A percentile compares a stretch with the other conserved stretches of the same genome.
Conservation (phyloP, 2,113 vertebrate species). For the Odontesthes bonariensis region DNA sequence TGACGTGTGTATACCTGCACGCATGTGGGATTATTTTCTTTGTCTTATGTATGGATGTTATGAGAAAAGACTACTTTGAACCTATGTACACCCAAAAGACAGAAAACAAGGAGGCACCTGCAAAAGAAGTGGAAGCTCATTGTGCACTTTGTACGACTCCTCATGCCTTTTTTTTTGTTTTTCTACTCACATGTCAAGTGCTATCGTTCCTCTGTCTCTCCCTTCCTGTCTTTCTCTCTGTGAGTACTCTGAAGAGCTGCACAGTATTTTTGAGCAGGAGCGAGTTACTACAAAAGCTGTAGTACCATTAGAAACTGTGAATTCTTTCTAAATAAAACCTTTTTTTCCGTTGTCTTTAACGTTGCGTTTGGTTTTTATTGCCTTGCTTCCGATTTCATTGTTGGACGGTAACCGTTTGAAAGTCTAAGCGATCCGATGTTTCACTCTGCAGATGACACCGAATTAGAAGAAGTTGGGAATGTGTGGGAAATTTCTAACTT, state of each 20-base stretch:
- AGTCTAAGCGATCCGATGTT: too few species aligned
- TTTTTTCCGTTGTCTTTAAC: constrained; percentile 88
- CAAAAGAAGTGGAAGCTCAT: constrained; percentile 83
- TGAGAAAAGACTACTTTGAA: constrained; percentile 65
- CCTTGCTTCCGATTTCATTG: not conserved
- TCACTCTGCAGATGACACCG: too few species aligned
- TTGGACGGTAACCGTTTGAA: not conserved
- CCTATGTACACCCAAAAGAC: constrained; percentile 49
- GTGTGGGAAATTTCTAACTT: too few species aligned
- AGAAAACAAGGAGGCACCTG: constrained; percentile 61
- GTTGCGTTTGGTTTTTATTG: constrained; percentile 55
- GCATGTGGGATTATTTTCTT: constrained; percentile 43
- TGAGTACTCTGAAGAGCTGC: constrained; percentile 76
- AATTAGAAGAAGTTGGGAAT: too few species aligned
- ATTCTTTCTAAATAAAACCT: constrained; percentile 98
- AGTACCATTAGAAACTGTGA: constrained; percentile 99
- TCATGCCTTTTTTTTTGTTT: constrained; percentile 86
- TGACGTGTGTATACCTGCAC: constrained; percentile 42
- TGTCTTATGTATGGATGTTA: constrained; percentile 38
- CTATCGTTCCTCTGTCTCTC: constrained; percentile 79
- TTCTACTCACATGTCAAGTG: constrained; percentile 87
- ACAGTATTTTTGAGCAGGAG: constrained; percentile 85
- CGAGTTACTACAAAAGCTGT: constrained; percentile 91
- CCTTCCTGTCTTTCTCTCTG: constrained; percentile 49
- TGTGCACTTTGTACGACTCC: constrained; percentile 93